phyloP scores from a whole-genome alignment of 2,888 invertebrate genomes.

The Heteropelma amictum region DNA sequence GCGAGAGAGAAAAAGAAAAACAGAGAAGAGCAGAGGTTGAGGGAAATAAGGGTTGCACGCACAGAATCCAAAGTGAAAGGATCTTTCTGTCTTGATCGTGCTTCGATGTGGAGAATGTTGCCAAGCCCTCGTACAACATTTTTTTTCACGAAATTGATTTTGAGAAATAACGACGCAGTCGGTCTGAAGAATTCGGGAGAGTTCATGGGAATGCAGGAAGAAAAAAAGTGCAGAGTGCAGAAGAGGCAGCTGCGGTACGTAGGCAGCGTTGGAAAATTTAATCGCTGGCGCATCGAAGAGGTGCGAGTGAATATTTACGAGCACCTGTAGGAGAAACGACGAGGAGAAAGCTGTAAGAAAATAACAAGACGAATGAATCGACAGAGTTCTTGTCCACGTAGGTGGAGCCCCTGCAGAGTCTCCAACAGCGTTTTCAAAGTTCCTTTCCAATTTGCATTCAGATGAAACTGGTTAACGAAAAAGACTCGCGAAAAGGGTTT shows the following conservation, averaged over 20 bases:
- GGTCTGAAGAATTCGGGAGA: constrained; percentile 31
- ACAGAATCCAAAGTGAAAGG: constrained; percentile 49
- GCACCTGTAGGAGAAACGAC: constrained; percentile 25
- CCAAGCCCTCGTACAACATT: constrained; percentile 31
- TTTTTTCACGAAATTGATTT: constrained; percentile 52
- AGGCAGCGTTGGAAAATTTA: constrained; percentile 48
- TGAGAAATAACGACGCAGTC: constrained; percentile 54
- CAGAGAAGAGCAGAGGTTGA: constrained; percentile 7
- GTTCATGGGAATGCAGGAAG: background rate
- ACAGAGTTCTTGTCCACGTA: constrained; percentile 40
- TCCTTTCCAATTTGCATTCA: constrained; percentile 57
- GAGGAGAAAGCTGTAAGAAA: constrained; percentile 51
- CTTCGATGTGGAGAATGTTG: constrained; percentile 2
- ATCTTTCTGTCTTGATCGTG: constrained; percentile 24
- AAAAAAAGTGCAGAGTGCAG: background rate
- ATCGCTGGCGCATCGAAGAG: constrained; percentile 45
- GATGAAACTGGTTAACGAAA: constrained; percentile 39
- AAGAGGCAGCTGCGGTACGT: background rate
- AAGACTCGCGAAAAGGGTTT: background rate
- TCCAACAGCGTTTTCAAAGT: constrained; percentile 47
- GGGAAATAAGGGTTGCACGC: constrained; percentile 13
- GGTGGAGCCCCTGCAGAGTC: constrained; percentile 19
- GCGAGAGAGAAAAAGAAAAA: constrained; percentile 5
- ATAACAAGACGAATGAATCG: constrained; percentile 53
- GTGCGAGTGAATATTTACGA: constrained; percentile 20